Evolutionary conservation across 2,888 invertebrate genomes (phyloP).

Genomic region (Cosmia pyralina): DNA sequence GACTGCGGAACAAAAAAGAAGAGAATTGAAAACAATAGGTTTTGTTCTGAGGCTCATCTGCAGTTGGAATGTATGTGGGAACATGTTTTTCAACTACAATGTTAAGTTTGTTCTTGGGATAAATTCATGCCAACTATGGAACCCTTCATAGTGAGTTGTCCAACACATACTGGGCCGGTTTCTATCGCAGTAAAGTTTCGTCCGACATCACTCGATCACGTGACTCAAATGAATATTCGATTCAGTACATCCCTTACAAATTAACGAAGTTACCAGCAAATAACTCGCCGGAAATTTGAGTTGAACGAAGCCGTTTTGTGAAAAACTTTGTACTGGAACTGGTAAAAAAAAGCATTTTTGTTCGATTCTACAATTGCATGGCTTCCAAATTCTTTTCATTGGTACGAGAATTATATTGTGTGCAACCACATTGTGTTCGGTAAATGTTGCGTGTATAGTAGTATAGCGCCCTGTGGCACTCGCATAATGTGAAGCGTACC

Average conservation of each 20-base stretch:
- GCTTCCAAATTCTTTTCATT: constrained; percentile 20
- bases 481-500: neutral
- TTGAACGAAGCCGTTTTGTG: constrained; percentile 37
- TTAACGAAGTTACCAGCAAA: constrained; percentile 18
- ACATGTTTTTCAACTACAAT: too few species aligned
- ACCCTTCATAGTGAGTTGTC: too few species aligned
- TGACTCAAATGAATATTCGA: constrained; percentile 29
- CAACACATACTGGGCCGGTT: too few species aligned
- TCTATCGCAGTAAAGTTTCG: neutral
- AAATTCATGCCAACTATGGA: too few species aligned
- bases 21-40: too few species aligned
- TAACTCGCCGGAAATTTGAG: constrained; percentile 21
- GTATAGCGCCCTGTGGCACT: neutral
- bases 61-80: too few species aligned
- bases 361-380: constrained; percentile 19
- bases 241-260: constrained; percentile 22
- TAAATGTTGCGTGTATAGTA: constrained; percentile 40
- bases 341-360: constrained; percentile 24
- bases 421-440: constrained; percentile 21
- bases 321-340: constrained; percentile 15
- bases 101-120: too few species aligned
- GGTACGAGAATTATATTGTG: constrained; percentile 10
- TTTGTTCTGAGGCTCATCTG: too few species aligned
- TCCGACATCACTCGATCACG: constrained; percentile 14
- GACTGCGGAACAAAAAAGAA: too few species aligned